Evolutionary conservation across 2,797 vertebrate genomes (phyloP).

Genomic region (Aplochiton taeniatus): DNA sequence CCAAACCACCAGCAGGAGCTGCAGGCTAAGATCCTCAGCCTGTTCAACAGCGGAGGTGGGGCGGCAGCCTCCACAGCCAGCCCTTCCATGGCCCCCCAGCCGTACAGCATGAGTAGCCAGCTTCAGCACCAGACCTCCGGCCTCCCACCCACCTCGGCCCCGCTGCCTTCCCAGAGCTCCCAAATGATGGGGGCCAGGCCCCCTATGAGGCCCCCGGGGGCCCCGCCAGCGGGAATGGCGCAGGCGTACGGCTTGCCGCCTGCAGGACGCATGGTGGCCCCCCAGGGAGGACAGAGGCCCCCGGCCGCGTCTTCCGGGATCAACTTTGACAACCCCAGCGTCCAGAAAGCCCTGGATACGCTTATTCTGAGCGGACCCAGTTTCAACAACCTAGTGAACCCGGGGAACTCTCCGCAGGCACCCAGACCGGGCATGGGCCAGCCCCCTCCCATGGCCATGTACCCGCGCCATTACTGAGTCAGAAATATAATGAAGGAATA

Average conservation of each 20-base stretch:
- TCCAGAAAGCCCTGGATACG: constrained; percentile 97
- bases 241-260: constrained; percentile 73
- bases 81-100: constrained; percentile 43
- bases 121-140: constrained; percentile 10
- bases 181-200: constrained; percentile 61
- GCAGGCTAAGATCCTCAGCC: constrained; percentile 97
- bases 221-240: constrained; percentile 30
- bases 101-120: constrained; percentile 53
- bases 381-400: constrained; percentile 87
- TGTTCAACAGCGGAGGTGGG: constrained; percentile 88
- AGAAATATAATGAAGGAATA: background rate
- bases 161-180: constrained; percentile 63
- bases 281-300: constrained; percentile 73
- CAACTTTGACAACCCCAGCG: constrained; percentile 98
- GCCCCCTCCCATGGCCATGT: constrained; percentile 79
- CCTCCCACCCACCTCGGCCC: constrained; percentile 17
- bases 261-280: constrained; percentile 69
- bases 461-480: constrained; percentile 85
- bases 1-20: constrained; percentile 88
- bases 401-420: constrained; percentile 50
- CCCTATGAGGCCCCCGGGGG: constrained; percentile 37
- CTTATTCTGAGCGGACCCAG: constrained; percentile 95
- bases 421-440: constrained; percentile 73
- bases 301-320: constrained; percentile 78
- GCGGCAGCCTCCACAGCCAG: background rate